Base-by-base conservation (phyloP, 2,797 vertebrate genomes). In the Arremon aurantiirostris region DNA sequence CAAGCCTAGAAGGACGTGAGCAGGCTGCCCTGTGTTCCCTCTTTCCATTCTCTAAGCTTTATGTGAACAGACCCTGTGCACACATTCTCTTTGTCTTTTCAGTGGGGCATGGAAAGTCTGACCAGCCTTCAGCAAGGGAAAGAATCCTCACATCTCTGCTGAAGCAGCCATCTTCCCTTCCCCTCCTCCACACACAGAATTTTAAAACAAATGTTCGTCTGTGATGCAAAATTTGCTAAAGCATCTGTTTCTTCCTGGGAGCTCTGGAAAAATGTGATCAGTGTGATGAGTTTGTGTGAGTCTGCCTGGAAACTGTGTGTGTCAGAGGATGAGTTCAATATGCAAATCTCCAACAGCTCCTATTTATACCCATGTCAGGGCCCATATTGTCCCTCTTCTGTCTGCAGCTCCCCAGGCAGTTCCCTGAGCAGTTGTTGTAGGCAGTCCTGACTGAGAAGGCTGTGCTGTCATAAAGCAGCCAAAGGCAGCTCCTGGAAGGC, bases 221-320 rank as follows among this genome's bases (percentile, higher is more conserved):
- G 35, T 41, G 57, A 76, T 79, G 73, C 56, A 91, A 39, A 84
- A 76, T 83, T 93, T 79, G 69, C 66, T 86, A 46, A 84, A 93
- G 87, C 89, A 91, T 94, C 76, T 85, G 75, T 93, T 96, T 93
- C 72, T 92, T 92, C 65, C 55, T 28, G 30, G 42, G 52, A 83
- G 37, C 59, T 66, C 59, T 81, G 71, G 87, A 86, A 91, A 83
- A 92, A 82, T 46, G 13, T 37, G 50, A 86, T 91, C 55, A 15
- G 23, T 76, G 47, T 69, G 47, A 78, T 7, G 18, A 60, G 46
- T 93, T 85, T 86, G 44, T 69, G 66, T 78, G 71, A 93, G 72
- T 82, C 89, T 96, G 85, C 73, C 68, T 83, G 89, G 95, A 94
- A 93, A 84, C 59, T 78, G 26, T 35, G 57, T 61, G 10, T 69